Conservation (phyloP, 2,797 vertebrate genomes). For the Mormyrus proboscirostris region DNA sequence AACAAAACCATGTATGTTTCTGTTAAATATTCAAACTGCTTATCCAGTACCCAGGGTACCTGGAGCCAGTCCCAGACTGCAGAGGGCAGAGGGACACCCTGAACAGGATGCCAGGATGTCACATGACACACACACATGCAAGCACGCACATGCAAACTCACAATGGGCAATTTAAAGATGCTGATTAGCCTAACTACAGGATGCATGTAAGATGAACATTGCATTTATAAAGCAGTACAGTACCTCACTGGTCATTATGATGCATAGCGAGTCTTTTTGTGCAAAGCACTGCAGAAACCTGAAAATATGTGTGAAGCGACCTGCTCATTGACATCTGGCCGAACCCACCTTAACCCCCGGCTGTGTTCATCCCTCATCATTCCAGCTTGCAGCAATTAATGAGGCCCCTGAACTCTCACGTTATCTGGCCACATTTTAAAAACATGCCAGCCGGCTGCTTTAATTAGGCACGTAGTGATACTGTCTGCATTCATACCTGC, state of each 20-base stretch:
- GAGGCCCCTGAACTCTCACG: not conserved
- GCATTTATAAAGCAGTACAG: not conserved
- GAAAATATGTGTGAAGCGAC: not conserved
- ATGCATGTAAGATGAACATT: not conserved
- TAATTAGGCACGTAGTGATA: conserved; percentile 15
- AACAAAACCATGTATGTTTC: not conserved
- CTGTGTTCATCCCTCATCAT: not conserved
- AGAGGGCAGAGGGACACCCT: not conserved
- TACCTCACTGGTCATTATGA: not conserved
- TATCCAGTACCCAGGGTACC: not conserved
- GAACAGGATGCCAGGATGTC: not conserved
- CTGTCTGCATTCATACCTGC: conserved; percentile 4
- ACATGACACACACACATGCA: not conserved
- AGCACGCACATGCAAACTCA: not conserved
- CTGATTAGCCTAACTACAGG: not conserved
- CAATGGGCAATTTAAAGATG: not conserved
- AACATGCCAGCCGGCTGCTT: conserved; percentile 1
- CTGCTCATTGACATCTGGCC: not conserved
- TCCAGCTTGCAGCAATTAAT: conserved; percentile 17
- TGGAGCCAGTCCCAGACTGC: not conserved
- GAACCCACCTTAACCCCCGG: not conserved
- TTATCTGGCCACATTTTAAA: not conserved
- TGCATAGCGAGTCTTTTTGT: not conserved
- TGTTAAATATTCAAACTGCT: not conserved
- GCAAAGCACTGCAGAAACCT: not conserved